Evolutionary conservation across 2,113 vertebrate species (phyloP).

Genomic region (Thunnus maccoyii): DNA sequence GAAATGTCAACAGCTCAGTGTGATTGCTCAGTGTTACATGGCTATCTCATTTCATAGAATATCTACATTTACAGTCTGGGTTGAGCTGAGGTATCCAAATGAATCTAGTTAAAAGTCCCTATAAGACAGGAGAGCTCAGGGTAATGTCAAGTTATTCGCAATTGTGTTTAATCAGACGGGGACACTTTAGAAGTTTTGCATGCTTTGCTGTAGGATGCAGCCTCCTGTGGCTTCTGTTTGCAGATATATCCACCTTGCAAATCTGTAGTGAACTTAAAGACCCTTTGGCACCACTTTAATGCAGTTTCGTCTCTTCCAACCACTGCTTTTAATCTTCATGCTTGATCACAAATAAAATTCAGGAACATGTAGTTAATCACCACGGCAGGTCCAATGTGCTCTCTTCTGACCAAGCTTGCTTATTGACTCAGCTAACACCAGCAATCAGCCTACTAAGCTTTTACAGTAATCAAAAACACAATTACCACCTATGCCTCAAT

Average conservation of each 20-base stretch:
- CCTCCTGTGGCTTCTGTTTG: not conserved
- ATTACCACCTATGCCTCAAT: constrained; percentile 71
- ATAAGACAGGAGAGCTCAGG: not conserved
- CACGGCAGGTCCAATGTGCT: constrained; percentile 7
- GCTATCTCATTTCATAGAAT: constrained; percentile 59
- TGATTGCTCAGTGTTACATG: constrained; percentile 67
- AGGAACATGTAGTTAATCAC: constrained; percentile 71
- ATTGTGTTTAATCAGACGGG: constrained; percentile 5
- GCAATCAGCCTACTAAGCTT: constrained; percentile 68
- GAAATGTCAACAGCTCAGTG: constrained; percentile 78
- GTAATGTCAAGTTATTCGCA: constrained; percentile 10
- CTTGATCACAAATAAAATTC: constrained; percentile 68
- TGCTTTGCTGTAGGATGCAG: not conserved
- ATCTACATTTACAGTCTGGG: constrained; percentile 4
- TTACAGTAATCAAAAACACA: constrained; percentile 72
- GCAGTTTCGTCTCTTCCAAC: constrained; percentile 28
- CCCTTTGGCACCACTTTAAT: constrained; percentile 41
- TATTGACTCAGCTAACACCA: constrained; percentile 59
- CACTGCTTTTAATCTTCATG: constrained; percentile 57
- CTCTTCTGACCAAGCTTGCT: constrained; percentile 45
- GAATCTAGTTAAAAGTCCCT: constrained; percentile 23
- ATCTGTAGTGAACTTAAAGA: constrained; percentile 10
- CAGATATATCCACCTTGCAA: constrained; percentile 10
- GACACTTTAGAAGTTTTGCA: constrained; percentile 3
- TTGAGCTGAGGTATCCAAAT: not conserved